Evolutionary conservation across 2,888 invertebrate genomes (phyloP).

Genomic region (Perithous albicinctus): DNA sequence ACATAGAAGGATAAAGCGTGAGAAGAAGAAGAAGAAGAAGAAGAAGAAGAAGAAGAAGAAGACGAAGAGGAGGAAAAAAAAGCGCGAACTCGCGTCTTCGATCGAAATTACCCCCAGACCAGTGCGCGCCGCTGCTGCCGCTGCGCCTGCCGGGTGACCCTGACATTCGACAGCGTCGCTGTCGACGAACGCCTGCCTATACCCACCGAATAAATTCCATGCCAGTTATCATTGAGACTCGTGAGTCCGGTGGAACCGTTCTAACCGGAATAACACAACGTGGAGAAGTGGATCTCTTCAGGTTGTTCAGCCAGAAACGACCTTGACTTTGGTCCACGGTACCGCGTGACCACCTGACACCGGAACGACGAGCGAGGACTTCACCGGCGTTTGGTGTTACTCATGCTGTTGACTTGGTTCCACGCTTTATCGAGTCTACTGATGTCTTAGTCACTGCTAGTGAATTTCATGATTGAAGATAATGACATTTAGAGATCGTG

Average conservation of each 20-base stretch:
- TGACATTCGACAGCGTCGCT: conserved; percentile 75
- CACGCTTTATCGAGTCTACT: neutral
- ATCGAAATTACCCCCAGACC: conserved; percentile 71
- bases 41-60: conserved; percentile 20
- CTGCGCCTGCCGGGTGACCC: conserved; percentile 75
- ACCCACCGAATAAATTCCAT: neutral
- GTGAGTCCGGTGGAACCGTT: conserved; percentile 14
- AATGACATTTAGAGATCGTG: neutral
- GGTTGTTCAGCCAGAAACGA: conserved; percentile 35
- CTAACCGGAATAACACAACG: conserved; percentile 2
- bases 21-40: conserved; percentile 10
- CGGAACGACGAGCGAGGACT: conserved; percentile 19
- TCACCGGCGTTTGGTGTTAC: neutral
- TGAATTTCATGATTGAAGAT: neutral
- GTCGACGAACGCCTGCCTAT: conserved; percentile 33
- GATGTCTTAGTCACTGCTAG: neutral
- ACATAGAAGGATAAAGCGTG: conserved; percentile 1
- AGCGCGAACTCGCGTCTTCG: conserved; percentile 18
- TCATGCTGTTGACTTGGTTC: neutral
- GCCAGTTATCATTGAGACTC: conserved; percentile 33
- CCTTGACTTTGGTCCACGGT: conserved; percentile 63
- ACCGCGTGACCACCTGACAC: conserved; percentile 55
- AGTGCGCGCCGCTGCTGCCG: conserved; percentile 64
- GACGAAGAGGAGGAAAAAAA: conserved; percentile 18
- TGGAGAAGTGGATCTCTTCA: conserved; percentile 19